These are phyloP conservation scores for Maniola jurtina DNA, from an alignment of 1,140 invertebrate genomes.

Conservation along the genomic window DNA sequence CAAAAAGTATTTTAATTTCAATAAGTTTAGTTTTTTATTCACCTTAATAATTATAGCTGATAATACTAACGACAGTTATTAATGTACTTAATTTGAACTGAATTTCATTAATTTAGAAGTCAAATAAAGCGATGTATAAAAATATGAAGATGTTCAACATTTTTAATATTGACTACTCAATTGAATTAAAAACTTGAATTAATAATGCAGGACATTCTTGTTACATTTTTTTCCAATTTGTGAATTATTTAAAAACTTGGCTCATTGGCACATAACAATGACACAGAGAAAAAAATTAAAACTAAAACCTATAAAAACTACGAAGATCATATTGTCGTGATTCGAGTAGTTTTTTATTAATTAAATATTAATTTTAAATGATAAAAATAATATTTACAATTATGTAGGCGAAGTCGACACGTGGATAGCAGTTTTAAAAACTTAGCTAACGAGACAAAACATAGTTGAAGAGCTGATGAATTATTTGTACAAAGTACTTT, in stretches of 20 bases:
- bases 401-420: conserved; percentile 45
- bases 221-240: conserved; percentile 11
- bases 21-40: too few relatives aligned
- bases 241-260: conserved; percentile 36
- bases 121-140: too few relatives aligned
- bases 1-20: too few relatives aligned
- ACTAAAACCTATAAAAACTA: conserved; percentile 41
- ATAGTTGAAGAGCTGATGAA: conserved; percentile 3
- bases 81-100: too few relatives aligned
- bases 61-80: too few relatives aligned
- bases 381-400: conserved; percentile 61
- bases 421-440: conserved; percentile 57
- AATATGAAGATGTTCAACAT: too few relatives aligned
- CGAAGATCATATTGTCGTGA: conserved; percentile 58
- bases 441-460: conserved; percentile 36
- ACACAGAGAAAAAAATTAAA: conserved; percentile 55
- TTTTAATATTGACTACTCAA: too few relatives aligned
- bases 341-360: conserved; percentile 28
- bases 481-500: background rate
- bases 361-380: conserved; percentile 53
- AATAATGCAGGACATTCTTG: background rate
- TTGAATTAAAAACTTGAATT: too few relatives aligned
- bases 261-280: conserved; percentile 71
- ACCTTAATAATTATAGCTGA: too few relatives aligned
- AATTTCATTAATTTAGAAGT: background rate